Evolutionary conservation across 64 coral and sea anemone species (phyloP), one percentile per base, ranked within the genome.

Genomic region (Dendronephthya gigantea): DNA sequence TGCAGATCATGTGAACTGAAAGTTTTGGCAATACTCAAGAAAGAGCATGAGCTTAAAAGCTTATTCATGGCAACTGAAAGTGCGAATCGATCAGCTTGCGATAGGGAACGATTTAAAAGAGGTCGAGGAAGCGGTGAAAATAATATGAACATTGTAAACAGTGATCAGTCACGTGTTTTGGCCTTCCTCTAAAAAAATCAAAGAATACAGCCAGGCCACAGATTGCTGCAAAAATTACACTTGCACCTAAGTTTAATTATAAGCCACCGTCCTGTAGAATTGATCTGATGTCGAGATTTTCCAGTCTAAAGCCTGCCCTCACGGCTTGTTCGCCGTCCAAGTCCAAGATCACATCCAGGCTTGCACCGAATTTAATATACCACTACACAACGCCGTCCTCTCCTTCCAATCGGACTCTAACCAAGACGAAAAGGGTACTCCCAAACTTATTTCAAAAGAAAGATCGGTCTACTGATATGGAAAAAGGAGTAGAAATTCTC

Each of bases 1-100:
- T 87, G 86, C 33, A 35, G 45, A 43, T 79, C 86, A 48, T 87
- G 68, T 74, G 86, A 40, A 40, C 68, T 41, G 43, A 87, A 87
- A 41, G 81, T 87, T 70, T 40, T 69, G 40, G 43, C 68, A 38
- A 48, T 40, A 1, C 55, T 79, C 25, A 51, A 74, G 38, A 87
- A 74, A 32, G 33, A 75, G 47, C 40, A 76, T 7, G 86, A 74
- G 86, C 74, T 87, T 66, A 68, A 39, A 47, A 41, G 40, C 17
- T 62, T 62, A 62, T 62, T 62, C 55, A n/a, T 62, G 55, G 37
- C 86, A 75, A 75, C 70, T 87, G 66, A 74, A 74, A 81, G 65
- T 75, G 86, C 49, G 22, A 87, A 69, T 40, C 36, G 34, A 87
- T 65, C 39, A 33, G 68, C 37, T 48, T 39, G 32, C 48, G 74